These are phyloP conservation scores for Sorex araneus DNA, from an alignment of 2,113 vertebrate species.

Conservation along the genomic window DNA sequence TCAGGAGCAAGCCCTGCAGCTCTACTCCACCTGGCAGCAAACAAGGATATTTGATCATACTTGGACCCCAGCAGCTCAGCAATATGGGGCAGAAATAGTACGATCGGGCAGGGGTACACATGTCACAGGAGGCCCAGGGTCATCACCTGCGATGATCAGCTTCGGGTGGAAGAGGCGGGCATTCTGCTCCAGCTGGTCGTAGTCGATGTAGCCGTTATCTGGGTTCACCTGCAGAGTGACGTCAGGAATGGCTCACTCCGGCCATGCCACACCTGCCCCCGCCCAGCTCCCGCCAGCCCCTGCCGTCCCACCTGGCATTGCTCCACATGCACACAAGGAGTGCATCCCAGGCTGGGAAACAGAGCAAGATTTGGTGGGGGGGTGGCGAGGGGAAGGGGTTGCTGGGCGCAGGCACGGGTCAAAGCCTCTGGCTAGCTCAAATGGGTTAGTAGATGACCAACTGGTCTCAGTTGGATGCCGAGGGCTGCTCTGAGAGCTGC, in stretches of 20 bases:
- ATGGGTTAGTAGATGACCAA: neutral
- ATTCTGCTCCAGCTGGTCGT: constrained; percentile 94
- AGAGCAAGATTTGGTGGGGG: neutral
- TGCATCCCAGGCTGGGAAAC: neutral
- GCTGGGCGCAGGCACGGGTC: neutral
- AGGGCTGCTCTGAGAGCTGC: no score
- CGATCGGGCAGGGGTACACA: neutral
- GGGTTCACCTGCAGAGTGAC: constrained; percentile 92
- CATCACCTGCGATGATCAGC: constrained; percentile 95
- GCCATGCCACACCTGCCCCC: neutral
- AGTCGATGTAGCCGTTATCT: constrained; percentile 96
- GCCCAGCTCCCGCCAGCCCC: accelerated
- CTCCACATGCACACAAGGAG: neutral
- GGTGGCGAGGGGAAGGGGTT: no score
- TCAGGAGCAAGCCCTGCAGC: neutral
- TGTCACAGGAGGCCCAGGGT: neutral
- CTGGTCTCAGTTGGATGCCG: no score
- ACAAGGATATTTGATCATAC: neutral
- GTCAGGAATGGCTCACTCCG: neutral
- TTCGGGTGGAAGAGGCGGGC: constrained; percentile 96
- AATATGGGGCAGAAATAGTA: neutral
- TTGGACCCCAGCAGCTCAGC: neutral
- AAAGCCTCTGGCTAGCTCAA: no score
- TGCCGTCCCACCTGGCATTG: neutral
- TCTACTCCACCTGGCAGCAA: neutral